phyloP scores from a whole-genome alignment of 1,140 invertebrate genomes.

The Drosophila sproati region DNA sequence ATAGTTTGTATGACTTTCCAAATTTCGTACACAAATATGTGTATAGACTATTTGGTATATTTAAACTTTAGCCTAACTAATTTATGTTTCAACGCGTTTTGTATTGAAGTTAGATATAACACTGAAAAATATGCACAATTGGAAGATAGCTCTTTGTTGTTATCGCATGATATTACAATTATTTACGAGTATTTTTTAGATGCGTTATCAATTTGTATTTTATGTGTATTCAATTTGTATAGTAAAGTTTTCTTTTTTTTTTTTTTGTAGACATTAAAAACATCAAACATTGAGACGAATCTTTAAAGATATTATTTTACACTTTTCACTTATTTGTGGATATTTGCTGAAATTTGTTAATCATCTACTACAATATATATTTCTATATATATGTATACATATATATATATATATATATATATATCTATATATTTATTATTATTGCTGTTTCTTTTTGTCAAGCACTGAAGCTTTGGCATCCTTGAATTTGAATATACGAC shows the following conservation, averaged over 20 bases:
- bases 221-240: conserved; percentile 21
- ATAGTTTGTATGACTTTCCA: neutral
- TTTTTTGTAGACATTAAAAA: conserved; percentile 49
- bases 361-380: neutral
- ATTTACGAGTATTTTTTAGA: conserved; percentile 40
- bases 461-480: conserved; percentile 63
- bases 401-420: conserved; percentile 14
- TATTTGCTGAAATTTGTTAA: neutral
- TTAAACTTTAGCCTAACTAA: conserved; percentile 72
- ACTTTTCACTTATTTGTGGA: conserved; percentile 20
- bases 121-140: conserved; percentile 78
- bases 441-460: conserved; percentile 26
- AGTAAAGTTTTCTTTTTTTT: conserved; percentile 15
- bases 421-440: too few relatives aligned
- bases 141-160: conserved; percentile 77
- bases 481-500: conserved; percentile 65
- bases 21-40: conserved; percentile 19
- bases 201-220: conserved; percentile 24
- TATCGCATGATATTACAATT: conserved; percentile 35
- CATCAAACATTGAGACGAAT: conserved; percentile 48
- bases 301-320: conserved; percentile 25
- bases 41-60: conserved; percentile 17
- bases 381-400: neutral
- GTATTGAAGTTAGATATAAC: conserved; percentile 48
- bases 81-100: conserved; percentile 17